Conservation (phyloP, 1,140 invertebrate species). For the Aphelenchoides besseyi region DNA sequence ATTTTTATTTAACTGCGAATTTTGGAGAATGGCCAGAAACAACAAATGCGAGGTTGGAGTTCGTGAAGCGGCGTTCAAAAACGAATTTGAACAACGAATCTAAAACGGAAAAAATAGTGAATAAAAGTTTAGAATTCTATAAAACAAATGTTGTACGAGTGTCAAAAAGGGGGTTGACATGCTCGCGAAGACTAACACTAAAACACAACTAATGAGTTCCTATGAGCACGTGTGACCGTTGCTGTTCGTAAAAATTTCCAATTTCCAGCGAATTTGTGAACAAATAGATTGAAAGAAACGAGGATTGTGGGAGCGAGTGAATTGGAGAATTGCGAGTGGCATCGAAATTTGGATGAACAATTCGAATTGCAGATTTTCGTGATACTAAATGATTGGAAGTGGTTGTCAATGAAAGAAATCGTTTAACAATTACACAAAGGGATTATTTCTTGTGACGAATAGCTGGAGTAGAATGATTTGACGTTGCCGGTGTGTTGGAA, state of each 20-base stretch:
- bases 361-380: not conserved
- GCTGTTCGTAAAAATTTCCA: not conserved
- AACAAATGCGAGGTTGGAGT: not conserved
- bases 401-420: not conserved
- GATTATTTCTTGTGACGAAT: slow-evolving; percentile 50
- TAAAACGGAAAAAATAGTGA: too few species aligned
- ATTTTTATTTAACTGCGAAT: not conserved
- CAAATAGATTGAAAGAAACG: not conserved
- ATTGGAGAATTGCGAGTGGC: not conserved
- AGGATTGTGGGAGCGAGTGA: not conserved
- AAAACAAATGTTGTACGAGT: too few species aligned
- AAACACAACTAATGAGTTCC: not conserved
- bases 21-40: not conserved
- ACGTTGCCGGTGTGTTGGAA: slow-evolving; percentile 48
- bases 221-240: too few species aligned
- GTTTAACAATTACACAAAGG: slow-evolving; percentile 5
- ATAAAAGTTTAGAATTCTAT: too few species aligned
- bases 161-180: not conserved
- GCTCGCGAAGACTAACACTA: not conserved
- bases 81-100: too few species aligned
- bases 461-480: slow-evolving; percentile 51
- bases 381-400: not conserved
- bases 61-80: slow-evolving; percentile 2
- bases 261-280: not conserved
- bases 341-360: too few species aligned